Conservation (phyloP, 1,140 invertebrate species). For the Drosophila rhopaloa region DNA sequence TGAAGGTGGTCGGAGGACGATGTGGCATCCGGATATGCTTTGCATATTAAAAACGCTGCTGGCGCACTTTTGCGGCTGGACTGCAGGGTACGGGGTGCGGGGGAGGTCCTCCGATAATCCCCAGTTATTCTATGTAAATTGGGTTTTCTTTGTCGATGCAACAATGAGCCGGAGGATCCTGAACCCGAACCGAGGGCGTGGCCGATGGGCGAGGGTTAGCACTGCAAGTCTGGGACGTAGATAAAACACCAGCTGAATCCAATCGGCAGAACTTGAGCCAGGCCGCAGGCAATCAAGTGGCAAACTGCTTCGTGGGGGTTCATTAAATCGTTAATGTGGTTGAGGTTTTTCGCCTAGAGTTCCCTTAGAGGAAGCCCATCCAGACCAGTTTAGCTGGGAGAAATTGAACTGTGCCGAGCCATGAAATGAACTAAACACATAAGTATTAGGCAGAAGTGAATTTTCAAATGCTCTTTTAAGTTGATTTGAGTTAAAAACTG, state of each 20-base stretch:
- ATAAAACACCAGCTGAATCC: slow-evolving; percentile 38
- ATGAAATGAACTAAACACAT: slow-evolving; percentile 29
- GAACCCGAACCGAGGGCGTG: slow-evolving; percentile 8
- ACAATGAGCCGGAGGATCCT: slow-evolving; percentile 42
- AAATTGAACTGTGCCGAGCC: slow-evolving; percentile 18
- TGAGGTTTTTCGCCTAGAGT: slow-evolving; percentile 9
- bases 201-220: slow-evolving; percentile 39
- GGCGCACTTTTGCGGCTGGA: slow-evolving; percentile 50
- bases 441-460: background rate
- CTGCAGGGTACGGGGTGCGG: slow-evolving; percentile 9
- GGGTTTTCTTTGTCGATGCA: slow-evolving; percentile 55
- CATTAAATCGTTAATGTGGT: slow-evolving; percentile 49
- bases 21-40: slow-evolving; percentile 38
- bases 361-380: background rate
- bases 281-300: slow-evolving; percentile 47
- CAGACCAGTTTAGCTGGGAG: slow-evolving; percentile 17
- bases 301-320: slow-evolving; percentile 45
- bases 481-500: background rate
- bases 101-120: slow-evolving; percentile 51
- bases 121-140: slow-evolving; percentile 72
- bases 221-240: slow-evolving; percentile 28
- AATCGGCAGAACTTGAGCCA: slow-evolving; percentile 23
- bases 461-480: background rate
- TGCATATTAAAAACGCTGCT: slow-evolving; percentile 65
- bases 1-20: slow-evolving; percentile 1